Percentiles rank a stretch among this genome's conserved stretches.
Conservation (phyloP, 2,113 vertebrate species). For the Nibea albiflora region DNA sequence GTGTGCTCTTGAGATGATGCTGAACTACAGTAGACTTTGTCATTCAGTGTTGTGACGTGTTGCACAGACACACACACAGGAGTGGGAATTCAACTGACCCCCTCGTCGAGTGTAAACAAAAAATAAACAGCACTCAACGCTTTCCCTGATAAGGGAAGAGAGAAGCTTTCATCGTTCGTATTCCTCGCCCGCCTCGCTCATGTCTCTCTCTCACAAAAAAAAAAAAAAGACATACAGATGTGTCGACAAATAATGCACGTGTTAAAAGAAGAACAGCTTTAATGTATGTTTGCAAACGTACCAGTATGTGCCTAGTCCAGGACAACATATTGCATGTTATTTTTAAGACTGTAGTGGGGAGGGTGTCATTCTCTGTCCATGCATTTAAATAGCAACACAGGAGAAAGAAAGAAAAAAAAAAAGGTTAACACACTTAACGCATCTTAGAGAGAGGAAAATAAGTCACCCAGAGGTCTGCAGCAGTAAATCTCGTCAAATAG, state of each 20-base stretch:
- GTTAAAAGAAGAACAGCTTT: constrained; percentile 77
- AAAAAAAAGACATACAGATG: constrained; percentile 55
- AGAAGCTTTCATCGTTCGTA: background rate
- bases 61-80: background rate
- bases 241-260: constrained; percentile 64
- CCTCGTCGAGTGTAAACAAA: background rate
- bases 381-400: constrained; percentile 80
- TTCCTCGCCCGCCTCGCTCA: background rate
- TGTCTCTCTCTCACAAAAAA: constrained; percentile 16
- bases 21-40: constrained; percentile 18
- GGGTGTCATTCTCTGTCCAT: constrained; percentile 75
- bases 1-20: constrained; percentile 1
- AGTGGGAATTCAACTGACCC: constrained; percentile 19
- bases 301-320: constrained; percentile 61
- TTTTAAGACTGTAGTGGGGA: constrained; percentile 72
- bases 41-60: constrained; percentile 4
- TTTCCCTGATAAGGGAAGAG: background rate
- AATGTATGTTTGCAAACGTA: constrained; percentile 72
- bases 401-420: constrained; percentile 11
- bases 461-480: constrained; percentile 81
- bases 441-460: constrained; percentile 70
- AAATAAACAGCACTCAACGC: background rate
- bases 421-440: constrained; percentile 72
- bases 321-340: constrained; percentile 59
- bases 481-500: constrained; percentile 76